Conservation (phyloP, 1,140 invertebrate species). For the Aphaenogaster rudis region DNA sequence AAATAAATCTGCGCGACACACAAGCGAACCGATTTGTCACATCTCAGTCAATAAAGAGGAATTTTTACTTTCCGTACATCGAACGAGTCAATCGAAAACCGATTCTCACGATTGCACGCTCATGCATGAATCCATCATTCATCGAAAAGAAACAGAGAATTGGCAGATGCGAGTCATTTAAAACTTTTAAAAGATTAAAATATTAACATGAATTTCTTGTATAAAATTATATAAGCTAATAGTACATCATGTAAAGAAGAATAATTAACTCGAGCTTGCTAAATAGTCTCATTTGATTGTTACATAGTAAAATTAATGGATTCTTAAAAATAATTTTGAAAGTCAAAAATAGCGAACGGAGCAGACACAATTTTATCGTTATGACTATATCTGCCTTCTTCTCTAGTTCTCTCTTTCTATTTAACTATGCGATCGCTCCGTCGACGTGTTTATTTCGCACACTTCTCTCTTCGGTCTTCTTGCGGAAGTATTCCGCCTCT, state of each 20-base stretch:
- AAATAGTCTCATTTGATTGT: background rate
- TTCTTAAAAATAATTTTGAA: background rate
- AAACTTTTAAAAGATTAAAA: background rate
- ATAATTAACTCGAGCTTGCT: background rate
- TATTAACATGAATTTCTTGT: background rate
- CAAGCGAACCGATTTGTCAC: slow-evolving; percentile 58
- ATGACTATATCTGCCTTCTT: background rate
- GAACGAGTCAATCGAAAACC: slow-evolving; percentile 55
- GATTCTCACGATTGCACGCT: slow-evolving; percentile 60
- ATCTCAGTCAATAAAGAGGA: slow-evolving; percentile 67
- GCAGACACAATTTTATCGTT: background rate
- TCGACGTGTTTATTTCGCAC: slow-evolving; percentile 43
- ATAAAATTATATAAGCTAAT: background rate
- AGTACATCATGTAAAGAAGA: background rate
- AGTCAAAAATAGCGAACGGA: background rate
- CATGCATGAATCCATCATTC: slow-evolving; percentile 43
- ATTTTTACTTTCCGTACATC: slow-evolving; percentile 64
- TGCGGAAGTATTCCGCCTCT: slow-evolving; percentile 21
- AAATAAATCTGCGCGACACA: slow-evolving; percentile 23
- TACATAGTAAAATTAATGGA: background rate
- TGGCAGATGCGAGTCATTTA: background rate
- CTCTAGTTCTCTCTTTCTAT: slow-evolving; percentile 10
- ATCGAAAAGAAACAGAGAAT: slow-evolving; percentile 10
- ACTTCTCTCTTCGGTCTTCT: slow-evolving; percentile 4
- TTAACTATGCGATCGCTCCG: slow-evolving; percentile 51